These are phyloP conservation scores for Dasyornis broadbenti DNA, from an alignment of 2,113 vertebrate species.

Conservation along the genomic window DNA sequence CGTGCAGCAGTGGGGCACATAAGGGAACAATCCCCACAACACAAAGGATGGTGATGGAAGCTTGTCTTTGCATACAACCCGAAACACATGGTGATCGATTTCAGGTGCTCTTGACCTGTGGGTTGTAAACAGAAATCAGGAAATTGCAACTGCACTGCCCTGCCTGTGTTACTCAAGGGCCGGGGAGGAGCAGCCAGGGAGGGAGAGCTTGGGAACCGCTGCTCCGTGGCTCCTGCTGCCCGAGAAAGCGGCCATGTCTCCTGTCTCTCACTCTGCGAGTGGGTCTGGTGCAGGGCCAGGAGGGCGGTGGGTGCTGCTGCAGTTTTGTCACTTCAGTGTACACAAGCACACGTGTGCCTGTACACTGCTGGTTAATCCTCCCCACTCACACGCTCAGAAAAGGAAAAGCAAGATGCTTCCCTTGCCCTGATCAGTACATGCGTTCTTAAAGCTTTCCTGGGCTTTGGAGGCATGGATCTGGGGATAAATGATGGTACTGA, in stretches of 20 bases:
- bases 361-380: not conserved
- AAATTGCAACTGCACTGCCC: not conserved
- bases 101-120: not conserved
- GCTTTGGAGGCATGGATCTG: not conserved
- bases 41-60: not conserved
- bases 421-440: rapidly evolving
- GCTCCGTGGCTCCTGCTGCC: not conserved
- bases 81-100: not conserved
- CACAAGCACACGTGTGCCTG: rapidly evolving
- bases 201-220: not conserved
- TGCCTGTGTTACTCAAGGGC: slow-evolving; percentile 22
- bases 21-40: not conserved
- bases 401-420: not conserved
- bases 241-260: rapidly evolving
- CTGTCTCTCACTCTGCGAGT: rapidly evolving
- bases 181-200: not conserved
- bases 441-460: not conserved
- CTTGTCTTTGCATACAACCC: not conserved
- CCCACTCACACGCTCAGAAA: rapidly evolving
- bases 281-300: not conserved
- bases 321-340: not conserved
- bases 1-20: not conserved
- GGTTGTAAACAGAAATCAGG: slow-evolving; percentile 32
- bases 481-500: not conserved
- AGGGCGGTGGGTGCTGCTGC: not conserved